Conservation (phyloP, 2,888 invertebrate genomes). For the Choristoneura rosaceana region DNA sequence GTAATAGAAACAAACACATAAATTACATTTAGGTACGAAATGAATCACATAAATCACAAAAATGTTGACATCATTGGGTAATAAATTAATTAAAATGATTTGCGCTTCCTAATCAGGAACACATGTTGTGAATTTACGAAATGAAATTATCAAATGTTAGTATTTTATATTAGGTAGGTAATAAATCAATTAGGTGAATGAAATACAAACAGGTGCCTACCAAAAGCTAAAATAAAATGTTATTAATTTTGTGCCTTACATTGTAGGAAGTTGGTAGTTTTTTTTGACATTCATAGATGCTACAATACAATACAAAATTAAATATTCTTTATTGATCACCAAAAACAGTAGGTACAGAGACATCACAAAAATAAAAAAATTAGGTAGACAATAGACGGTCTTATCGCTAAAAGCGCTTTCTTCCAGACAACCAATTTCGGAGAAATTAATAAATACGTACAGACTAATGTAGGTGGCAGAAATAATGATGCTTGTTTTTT, state of each 20-base stretch:
- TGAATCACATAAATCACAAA: constrained; percentile 1
- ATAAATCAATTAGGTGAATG: background rate
- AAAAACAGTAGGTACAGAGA: no score
- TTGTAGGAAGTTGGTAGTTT: no score
- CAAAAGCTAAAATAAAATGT: background rate
- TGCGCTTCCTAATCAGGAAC: constrained; percentile 16
- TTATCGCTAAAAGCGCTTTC: no score
- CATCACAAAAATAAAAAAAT: no score
- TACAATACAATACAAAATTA: no score
- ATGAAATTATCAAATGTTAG: background rate
- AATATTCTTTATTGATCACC: no score
- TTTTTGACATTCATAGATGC: no score
- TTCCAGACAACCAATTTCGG: no score
- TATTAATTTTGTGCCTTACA: background rate
- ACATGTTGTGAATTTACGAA: background rate
- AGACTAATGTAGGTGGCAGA: no score
- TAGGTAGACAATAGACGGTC: no score
- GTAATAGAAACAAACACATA: background rate
- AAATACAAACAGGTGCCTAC: background rate
- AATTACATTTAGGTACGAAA: background rate
- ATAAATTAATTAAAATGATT: constrained; percentile 16
- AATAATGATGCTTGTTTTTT: no score
- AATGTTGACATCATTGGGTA: background rate
- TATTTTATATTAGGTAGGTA: background rate
- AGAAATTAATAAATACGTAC: no score